Base-by-base conservation (phyloP, 2,797 vertebrate genomes). In the Anguilla obscura region DNA sequence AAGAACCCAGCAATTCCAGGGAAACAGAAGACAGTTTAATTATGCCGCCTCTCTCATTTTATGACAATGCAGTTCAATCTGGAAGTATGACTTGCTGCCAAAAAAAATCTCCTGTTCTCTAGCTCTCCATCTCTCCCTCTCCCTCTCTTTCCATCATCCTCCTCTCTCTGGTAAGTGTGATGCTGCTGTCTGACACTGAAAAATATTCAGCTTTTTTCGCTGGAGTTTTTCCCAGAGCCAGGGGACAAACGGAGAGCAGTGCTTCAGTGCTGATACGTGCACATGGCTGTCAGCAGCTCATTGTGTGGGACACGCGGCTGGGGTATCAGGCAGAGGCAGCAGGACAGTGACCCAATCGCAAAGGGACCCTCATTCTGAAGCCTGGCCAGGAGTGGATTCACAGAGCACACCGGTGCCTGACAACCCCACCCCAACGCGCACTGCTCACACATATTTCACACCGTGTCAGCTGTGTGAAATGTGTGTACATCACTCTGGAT, bases 21-120 rank as follows among this genome's bases (percentile, higher is more conserved):
- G 93, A 93, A 93, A 89, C 90, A 90, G 89, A 91, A 94, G 94
- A 95, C 94, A 93, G 91, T 93, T 94, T 96, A 96, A 97, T 96
- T 93, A 95, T 92, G 93, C 92, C 86, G 92, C 93, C 93, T 92
- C 86, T 95, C 27, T 74, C 89, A 94, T 96, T 95, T 95, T 95
- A 94, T 94, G 95, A 96, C 95, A 96, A 96, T 93, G 90, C 93
- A 90, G 92, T 90, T 92, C 91, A 92, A 90, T 84, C 40, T 87
- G 88, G 52, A 91, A 88, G 84, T 88, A 89, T 89, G 89, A 89
- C 89, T 91, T 92, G 89, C 85, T 89, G 90, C 36, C 36, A 66
- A 27, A 60, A 33, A 86, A 30, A 10, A 33, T 56, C 69, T 27
- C 3, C n/a, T 21, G 1, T 30, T 16, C 10, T 45, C 40, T 45